Base-by-base conservation (phyloP, 2,113 vertebrate genomes). In the Nicator chloris region DNA sequence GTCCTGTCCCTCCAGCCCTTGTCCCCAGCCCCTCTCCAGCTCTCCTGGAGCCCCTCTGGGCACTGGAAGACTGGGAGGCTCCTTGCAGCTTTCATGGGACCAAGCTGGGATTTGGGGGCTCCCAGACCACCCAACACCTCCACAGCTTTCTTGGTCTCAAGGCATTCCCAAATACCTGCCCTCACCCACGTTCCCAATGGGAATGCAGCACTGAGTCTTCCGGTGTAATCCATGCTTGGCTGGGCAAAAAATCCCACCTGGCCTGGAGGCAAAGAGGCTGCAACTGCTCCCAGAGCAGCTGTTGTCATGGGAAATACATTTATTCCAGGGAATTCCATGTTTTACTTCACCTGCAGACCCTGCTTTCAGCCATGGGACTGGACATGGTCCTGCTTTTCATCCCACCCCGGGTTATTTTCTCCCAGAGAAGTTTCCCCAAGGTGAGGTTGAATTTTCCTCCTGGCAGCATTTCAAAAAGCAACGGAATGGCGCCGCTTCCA, bases 191-290 rank as follows among this genome's bases (percentile, higher is more conserved):
- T 10, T 56, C 57, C 54, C 10, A 9, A 56, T 70, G 60, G 92
- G 79, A 81, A 83, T 4, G 23, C 60, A 59, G 15, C 86, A 28
- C 73, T 8, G 56, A 89, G 11, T 31, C 15, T 27, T 37, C 27
- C 0, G 0, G 14, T 3, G 2, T 21, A 5, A 24, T 80, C 35
- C 11, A 45, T 39, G 30, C 28, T 31, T 6, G 17, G 73, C 19
- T 69, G 77, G 83, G 65, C 76, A 69, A 56, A 50, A 82, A 86
- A 86, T 76, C 68, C 21, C 10, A 0, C 0, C 51, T 63, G 78
- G n/a, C 14, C 33, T 65, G 2, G 4, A 45, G 77, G 39, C 1
- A 13, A 65, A 54, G 60, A 65, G 51, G 57, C 56, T 76, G 45
- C 65, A 47, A 44, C 30, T 1, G 3, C 49, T 88, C 54, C 50